Evolutionary conservation across 2,797 vertebrate species (phyloP).

Genomic region (Heterohyrax brucei): DNA sequence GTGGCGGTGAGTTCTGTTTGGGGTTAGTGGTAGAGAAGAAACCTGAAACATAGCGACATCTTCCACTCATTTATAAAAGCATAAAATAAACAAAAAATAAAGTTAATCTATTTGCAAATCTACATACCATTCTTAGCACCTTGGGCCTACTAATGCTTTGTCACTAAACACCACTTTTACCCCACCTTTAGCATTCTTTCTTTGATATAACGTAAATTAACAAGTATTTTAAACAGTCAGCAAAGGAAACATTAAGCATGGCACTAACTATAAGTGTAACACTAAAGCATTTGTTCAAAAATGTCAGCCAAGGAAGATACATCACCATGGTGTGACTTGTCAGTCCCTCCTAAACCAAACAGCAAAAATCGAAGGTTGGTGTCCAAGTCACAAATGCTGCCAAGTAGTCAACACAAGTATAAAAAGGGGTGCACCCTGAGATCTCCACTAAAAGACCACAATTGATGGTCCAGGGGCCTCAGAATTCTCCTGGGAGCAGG

Average conservation of each 20-base stretch:
- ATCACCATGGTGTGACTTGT: constrained; percentile 69
- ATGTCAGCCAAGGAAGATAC: constrained; percentile 71
- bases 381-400: constrained; percentile 46
- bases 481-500: too few relatives aligned
- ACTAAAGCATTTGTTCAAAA: constrained; percentile 64
- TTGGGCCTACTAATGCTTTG: not conserved
- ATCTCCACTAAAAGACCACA: too few relatives aligned
- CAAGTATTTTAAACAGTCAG: constrained; percentile 12
- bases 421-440: too few relatives aligned
- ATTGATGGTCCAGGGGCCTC: too few relatives aligned
- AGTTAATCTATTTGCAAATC: not conserved
- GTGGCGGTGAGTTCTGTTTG: too few relatives aligned
- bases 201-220: constrained; percentile 18
- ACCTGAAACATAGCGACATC: constrained; percentile 17
- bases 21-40: not conserved
- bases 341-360: constrained; percentile 71
- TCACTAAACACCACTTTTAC: not conserved
- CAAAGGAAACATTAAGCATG: constrained; percentile 30
- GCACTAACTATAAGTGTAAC: constrained; percentile 25
- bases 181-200: not conserved
- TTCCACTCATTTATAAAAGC: not conserved
- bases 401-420: not conserved
- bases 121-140: not conserved
- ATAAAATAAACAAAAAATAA: constrained; percentile 15
- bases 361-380: constrained; percentile 53